Percentiles rank a stretch among this genome's conserved stretches.
These are phyloP conservation scores for Gasteruption jaculator DNA, from an alignment of 2,888 invertebrate species.

Conservation along the genomic window DNA sequence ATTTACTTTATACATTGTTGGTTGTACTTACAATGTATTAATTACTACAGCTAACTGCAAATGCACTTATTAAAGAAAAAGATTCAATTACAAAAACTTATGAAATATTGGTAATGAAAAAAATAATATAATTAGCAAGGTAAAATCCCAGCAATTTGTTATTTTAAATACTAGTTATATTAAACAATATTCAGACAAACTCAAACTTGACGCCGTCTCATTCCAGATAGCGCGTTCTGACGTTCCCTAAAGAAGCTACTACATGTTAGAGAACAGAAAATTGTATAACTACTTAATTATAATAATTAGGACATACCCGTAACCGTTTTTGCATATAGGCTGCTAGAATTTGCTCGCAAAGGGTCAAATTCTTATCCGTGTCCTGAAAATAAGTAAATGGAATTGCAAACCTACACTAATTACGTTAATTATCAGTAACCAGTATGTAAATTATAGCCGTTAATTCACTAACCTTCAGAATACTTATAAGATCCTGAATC, in stretches of 20 bases:
- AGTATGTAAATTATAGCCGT: not conserved
- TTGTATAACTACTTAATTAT: not conserved
- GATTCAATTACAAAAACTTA: too few relatives aligned
- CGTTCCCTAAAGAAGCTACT: not conserved
- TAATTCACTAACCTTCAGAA: slow-evolving; percentile 29
- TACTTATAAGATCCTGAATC: slow-evolving; percentile 31
- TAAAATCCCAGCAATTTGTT: too few relatives aligned
- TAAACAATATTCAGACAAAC: too few relatives aligned
- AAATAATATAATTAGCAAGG: too few relatives aligned
- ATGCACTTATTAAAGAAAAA: too few relatives aligned
- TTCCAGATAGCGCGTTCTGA: too few relatives aligned
- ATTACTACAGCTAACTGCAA: too few relatives aligned
- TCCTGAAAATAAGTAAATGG: slow-evolving; percentile 25
- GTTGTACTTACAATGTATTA: too few relatives aligned
- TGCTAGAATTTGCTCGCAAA: slow-evolving; percentile 38
- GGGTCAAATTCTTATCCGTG: slow-evolving; percentile 38
- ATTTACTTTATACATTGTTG: too few relatives aligned
- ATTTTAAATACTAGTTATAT: too few relatives aligned
- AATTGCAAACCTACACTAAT: slow-evolving; percentile 12
- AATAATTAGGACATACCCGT: slow-evolving; percentile 28
- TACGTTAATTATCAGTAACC: not conserved
- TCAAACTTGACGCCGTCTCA: too few relatives aligned
- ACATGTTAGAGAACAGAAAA: slow-evolving; percentile 2
- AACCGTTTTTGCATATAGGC: slow-evolving; percentile 33
- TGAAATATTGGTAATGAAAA: too few relatives aligned